These are phyloP conservation scores for Moxostoma hubbsi DNA, from an alignment of 2,797 vertebrate species.

Conservation along the genomic window DNA sequence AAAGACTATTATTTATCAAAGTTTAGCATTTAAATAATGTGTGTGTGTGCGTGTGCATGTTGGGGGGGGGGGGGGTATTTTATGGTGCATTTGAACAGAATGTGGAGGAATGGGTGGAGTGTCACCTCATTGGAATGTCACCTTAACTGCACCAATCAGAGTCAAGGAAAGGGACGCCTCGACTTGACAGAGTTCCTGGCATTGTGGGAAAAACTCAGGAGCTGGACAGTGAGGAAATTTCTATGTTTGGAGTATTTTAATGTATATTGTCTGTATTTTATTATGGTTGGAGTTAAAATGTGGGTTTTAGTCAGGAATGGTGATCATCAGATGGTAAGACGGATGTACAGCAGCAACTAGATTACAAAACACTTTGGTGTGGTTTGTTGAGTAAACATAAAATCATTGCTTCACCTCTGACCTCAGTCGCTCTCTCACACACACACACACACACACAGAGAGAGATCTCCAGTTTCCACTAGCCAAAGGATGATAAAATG, in stretches of 20 bases:
- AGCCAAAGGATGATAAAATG: no score
- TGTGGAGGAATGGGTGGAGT: constrained; percentile 2
- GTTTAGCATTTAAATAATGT: background rate
- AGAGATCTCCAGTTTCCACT: no score
- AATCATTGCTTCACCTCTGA: background rate
- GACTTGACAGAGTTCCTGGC: constrained; percentile 70
- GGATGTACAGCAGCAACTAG: no score
- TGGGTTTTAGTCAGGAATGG: background rate
- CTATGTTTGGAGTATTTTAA: background rate
- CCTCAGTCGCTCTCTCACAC: background rate
- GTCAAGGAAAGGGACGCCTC: constrained; percentile 69
- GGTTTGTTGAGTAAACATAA: background rate
- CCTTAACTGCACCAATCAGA: constrained; percentile 72
- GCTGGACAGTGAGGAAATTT: constrained; percentile 74
- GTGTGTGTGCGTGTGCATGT: background rate
- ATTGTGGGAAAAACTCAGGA: constrained; percentile 78
- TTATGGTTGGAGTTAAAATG: background rate
- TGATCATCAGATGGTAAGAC: no score
- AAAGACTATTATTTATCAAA: no score
- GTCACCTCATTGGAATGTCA: constrained; percentile 22
- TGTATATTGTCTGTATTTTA: background rate
- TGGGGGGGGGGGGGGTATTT: background rate
- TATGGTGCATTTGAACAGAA: constrained; percentile 16
- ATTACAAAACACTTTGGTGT: background rate
- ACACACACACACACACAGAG: no score